Conservation (phyloP, 1,140 invertebrate species). For the Radopholus similis region DNA sequence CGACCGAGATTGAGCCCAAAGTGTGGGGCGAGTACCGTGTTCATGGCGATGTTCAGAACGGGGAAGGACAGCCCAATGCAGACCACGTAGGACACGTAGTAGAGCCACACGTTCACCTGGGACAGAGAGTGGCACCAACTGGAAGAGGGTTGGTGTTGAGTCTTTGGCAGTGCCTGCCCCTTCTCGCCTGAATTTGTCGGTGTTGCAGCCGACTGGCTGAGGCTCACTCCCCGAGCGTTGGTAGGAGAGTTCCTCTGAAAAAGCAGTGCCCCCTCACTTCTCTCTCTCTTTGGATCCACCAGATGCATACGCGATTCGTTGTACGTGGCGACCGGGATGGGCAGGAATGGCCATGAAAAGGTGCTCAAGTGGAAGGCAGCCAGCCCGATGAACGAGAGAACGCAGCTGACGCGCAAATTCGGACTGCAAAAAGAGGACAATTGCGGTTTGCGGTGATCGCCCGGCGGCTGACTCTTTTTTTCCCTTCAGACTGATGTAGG, state of each 20-base stretch:
- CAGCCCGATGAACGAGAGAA: slow-evolving; percentile 29
- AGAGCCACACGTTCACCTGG: slow-evolving; percentile 37
- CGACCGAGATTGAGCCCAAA: too few species aligned
- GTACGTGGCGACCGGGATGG: slow-evolving; percentile 2
- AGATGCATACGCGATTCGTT: slow-evolving; percentile 5
- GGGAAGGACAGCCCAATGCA: slow-evolving; percentile 44
- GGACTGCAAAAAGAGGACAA: slow-evolving; percentile 19
- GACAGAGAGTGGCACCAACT: slow-evolving; percentile 35
- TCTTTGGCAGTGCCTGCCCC: not conserved
- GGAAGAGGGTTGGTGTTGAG: not conserved
- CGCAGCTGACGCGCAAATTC: slow-evolving; percentile 31
- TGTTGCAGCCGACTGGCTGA: slow-evolving; percentile 37
- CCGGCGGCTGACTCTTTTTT: slow-evolving; percentile 26
- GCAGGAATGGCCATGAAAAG: slow-evolving; percentile 45
- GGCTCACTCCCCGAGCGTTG: slow-evolving; percentile 12
- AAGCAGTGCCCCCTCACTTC: not conserved
- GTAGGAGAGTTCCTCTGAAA: slow-evolving; percentile 6
- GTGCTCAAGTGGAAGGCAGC: slow-evolving; percentile 33
- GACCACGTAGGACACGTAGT: slow-evolving; percentile 35
- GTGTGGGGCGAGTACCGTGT: too few species aligned
- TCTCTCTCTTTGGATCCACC: not conserved
- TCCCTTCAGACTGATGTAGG: slow-evolving; percentile 31
- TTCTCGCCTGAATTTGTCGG: slow-evolving; percentile 19
- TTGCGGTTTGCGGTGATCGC: not conserved
- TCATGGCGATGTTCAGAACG: slow-evolving; percentile 42